phyloP scores from a whole-genome alignment of 2,797 vertebrate species.

The Lacerta viridis region DNA sequence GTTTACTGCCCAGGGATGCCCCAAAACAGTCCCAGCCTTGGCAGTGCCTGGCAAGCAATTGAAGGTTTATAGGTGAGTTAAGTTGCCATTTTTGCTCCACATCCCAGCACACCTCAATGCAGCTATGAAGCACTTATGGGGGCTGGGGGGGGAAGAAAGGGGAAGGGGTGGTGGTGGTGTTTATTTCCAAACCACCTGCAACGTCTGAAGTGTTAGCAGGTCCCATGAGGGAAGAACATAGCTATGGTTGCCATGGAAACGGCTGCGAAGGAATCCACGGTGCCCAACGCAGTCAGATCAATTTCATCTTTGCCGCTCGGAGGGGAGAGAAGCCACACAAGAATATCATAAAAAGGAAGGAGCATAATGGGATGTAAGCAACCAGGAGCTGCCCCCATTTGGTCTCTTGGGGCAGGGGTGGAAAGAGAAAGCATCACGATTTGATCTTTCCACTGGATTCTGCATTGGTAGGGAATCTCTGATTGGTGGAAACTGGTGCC shows the following conservation, averaged over 20 bases:
- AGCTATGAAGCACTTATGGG: background rate
- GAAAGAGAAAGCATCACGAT: background rate
- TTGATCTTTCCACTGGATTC: background rate
- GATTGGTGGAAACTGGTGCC: background rate
- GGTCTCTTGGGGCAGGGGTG: background rate
- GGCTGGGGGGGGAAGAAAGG: background rate
- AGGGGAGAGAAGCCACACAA: background rate
- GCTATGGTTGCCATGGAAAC: conserved; percentile 24
- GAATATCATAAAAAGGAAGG: background rate
- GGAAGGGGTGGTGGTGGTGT: background rate
- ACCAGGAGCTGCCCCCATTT: background rate
- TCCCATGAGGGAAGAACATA: background rate
- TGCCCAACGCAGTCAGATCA: background rate
- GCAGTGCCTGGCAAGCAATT: background rate
- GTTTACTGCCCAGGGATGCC: background rate
- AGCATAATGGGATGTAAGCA: conserved; percentile 1
- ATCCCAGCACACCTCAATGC: background rate
- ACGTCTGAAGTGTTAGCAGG: background rate
- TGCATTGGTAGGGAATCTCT: background rate
- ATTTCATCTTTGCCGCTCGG: background rate
- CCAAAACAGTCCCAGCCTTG: background rate
- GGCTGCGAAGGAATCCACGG: background rate
- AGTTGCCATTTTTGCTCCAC: background rate
- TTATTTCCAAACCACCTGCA: background rate
- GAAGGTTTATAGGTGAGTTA: background rate